Conservation (phyloP, 1,140 invertebrate genomes). For the Panonychus citri region DNA sequence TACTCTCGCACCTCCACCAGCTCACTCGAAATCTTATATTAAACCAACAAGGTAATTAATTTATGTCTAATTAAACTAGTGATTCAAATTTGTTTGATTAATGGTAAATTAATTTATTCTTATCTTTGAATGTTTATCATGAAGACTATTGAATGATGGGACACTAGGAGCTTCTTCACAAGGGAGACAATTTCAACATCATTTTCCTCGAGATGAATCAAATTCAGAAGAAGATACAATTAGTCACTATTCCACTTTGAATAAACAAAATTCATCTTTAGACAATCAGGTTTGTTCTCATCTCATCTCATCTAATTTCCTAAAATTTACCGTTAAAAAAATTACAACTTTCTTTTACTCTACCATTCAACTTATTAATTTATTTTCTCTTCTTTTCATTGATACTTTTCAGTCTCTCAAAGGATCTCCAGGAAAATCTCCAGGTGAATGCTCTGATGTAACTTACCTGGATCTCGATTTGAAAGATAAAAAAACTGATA, state of each 20-base stretch:
- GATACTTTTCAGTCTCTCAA: background rate
- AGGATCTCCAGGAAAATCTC: background rate
- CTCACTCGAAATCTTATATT: conserved; percentile 5
- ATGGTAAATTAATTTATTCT: no score
- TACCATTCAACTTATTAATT: background rate
- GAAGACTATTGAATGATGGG: background rate
- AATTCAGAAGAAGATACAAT: conserved; percentile 1
- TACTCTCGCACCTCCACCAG: conserved; percentile 20
- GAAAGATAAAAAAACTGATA: background rate
- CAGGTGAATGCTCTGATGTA: background rate
- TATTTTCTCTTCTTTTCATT: background rate
- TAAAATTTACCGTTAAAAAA: background rate
- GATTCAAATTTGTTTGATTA: no score
- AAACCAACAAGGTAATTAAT: conserved; percentile 13
- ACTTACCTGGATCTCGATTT: conserved; percentile 5
- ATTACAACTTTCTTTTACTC: conserved; percentile 4
- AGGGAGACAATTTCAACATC: background rate
- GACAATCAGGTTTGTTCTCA: background rate
- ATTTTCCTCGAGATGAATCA: background rate
- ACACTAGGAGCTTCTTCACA: background rate
- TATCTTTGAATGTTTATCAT: background rate
- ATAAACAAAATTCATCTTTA: background rate
- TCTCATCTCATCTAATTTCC: no score
- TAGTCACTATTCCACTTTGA: background rate
- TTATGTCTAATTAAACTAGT: no score